phyloP scores from a whole-genome alignment of 2,888 invertebrate genomes.

The Catocala sponsa region DNA sequence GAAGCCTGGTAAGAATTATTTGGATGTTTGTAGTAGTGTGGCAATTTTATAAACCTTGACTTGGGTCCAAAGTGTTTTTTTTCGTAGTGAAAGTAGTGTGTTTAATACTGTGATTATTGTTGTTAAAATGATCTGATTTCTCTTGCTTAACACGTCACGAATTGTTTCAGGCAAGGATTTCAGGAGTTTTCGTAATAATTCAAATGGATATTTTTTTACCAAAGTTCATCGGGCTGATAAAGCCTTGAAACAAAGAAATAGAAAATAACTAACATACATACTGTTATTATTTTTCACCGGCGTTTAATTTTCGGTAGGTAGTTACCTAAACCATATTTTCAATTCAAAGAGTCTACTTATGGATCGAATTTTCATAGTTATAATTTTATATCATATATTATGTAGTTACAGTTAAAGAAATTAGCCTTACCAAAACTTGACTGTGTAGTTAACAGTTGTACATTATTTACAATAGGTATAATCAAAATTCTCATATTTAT shows the following conservation, averaged over 20 bases:
- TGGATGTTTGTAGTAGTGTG: neutral
- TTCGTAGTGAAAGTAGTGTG: slow-evolving; percentile 46
- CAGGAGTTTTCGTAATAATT: slow-evolving; percentile 29
- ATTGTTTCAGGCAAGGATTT: slow-evolving; percentile 51
- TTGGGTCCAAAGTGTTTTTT: neutral
- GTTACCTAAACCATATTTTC: slow-evolving; percentile 6
- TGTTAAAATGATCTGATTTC: slow-evolving; percentile 62
- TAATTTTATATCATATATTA: too few relatives aligned
- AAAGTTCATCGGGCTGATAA: slow-evolving; percentile 23
- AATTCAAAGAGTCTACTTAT: neutral
- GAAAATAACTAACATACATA: slow-evolving; percentile 15
- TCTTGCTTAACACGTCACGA: slow-evolving; percentile 71
- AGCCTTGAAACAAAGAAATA: slow-evolving; percentile 21
- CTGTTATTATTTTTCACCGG: slow-evolving; percentile 43
- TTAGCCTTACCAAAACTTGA: too few relatives aligned
- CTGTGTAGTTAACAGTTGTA: too few relatives aligned
- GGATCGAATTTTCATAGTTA: too few relatives aligned
- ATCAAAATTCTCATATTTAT: too few relatives aligned
- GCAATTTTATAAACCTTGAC: neutral
- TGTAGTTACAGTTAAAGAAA: too few relatives aligned
- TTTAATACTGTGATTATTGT: slow-evolving; percentile 32
- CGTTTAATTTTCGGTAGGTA: slow-evolving; percentile 27
- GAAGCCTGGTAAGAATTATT: slow-evolving; percentile 3
- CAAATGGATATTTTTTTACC: slow-evolving; percentile 32
- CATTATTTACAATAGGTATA: too few relatives aligned